A percentile compares a stretch with the other conserved stretches of the same genome.
These are phyloP conservation scores for Pagrus major DNA, from an alignment of 2,113 vertebrate genomes.

Conservation along the genomic window DNA sequence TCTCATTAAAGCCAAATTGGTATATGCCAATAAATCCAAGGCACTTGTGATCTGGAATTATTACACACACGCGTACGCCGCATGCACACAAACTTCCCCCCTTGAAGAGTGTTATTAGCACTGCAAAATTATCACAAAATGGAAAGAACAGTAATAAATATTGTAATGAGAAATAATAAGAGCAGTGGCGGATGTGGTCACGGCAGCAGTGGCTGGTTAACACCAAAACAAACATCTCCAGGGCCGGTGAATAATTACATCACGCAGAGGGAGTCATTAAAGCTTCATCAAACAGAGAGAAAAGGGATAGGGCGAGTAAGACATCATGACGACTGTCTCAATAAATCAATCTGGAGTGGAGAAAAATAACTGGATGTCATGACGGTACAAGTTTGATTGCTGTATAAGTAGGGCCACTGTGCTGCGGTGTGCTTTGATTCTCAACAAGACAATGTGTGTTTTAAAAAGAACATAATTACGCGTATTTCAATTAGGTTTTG, in stretches of 20 bases:
- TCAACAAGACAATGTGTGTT: conserved; percentile 36
- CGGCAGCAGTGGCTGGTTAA: conserved; percentile 74
- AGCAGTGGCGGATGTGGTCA: conserved; percentile 72
- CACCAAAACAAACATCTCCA: conserved; percentile 80
- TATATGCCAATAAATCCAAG: conserved; percentile 95
- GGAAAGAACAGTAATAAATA: conserved; percentile 91
- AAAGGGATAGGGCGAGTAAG: conserved; percentile 28
- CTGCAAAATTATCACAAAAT: conserved; percentile 93
- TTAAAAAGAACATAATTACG: conserved; percentile 42
- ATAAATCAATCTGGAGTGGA: conserved; percentile 66
- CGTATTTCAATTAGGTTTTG: conserved; percentile 18
- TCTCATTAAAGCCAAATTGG: conserved; percentile 98
- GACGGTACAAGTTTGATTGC: conserved; percentile 30
- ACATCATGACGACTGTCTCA: conserved; percentile 65
- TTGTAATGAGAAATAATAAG: conserved; percentile 80
- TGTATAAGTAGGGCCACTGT: conserved; percentile 20
- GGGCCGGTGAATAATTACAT: conserved; percentile 77
- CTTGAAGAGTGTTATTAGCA: conserved; percentile 86
- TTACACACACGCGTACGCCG: conserved; percentile 74
- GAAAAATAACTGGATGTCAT: conserved; percentile 37
- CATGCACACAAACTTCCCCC: conserved; percentile 64
- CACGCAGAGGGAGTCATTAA: conserved; percentile 68
- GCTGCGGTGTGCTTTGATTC: conserved; percentile 24
- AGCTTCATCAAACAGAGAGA: conserved; percentile 62
- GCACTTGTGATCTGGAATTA: conserved; percentile 90